phyloP scores from a whole-genome alignment of 2,113 vertebrate species.

The Ctenodactylus gundi region DNA sequence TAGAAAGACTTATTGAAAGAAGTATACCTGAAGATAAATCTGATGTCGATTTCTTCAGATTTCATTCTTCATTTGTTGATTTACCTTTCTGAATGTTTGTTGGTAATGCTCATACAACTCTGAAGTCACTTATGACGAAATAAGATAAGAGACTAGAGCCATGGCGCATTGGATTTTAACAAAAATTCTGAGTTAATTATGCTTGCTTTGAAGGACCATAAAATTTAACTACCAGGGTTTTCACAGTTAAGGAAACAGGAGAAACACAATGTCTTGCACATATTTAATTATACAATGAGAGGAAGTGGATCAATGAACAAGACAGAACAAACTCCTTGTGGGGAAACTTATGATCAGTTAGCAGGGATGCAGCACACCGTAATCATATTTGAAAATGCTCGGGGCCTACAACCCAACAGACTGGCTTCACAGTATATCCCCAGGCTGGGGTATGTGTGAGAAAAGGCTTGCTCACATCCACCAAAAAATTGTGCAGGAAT shows the following conservation, averaged over 20 bases:
- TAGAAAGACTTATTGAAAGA: not conserved
- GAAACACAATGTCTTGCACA: not conserved
- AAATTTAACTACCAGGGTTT: not conserved
- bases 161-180: not conserved
- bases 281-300: not conserved
- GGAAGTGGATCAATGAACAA: not conserved
- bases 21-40: not conserved
- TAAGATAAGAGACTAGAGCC: conserved; percentile 1
- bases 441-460: not conserved
- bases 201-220: not conserved
- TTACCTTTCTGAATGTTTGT: conserved; percentile 1
- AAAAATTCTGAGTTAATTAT: conserved; percentile 14
- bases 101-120: conserved; percentile 3
- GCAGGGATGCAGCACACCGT: not conserved
- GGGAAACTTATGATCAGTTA: not conserved
- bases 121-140: conserved; percentile 4
- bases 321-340: not conserved
- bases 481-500: not conserved
- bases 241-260: conserved; percentile 2
- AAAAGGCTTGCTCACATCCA: not conserved
- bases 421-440: not conserved
- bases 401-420: not conserved
- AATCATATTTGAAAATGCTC: not conserved
- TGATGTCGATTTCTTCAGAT: not conserved
- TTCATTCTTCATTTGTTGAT: not conserved